These are phyloP conservation scores for Nibea coibor DNA, from an alignment of 2,113 vertebrate genomes.

Conservation along the genomic window DNA sequence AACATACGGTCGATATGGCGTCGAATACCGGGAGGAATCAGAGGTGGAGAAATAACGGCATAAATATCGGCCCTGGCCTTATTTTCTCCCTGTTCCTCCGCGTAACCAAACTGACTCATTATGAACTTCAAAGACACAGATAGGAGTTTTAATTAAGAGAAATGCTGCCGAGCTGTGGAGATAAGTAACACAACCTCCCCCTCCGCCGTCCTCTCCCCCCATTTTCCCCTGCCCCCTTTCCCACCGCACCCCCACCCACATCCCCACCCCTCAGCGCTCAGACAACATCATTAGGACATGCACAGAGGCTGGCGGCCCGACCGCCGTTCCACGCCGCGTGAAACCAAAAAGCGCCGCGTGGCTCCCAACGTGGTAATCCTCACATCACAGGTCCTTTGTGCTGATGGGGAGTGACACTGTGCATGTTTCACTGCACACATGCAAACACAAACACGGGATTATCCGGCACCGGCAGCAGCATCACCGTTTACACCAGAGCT, in stretches of 20 bases:
- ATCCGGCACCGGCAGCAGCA: conserved; percentile 43
- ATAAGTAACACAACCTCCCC: conserved; percentile 76
- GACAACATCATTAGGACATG: conserved; percentile 81
- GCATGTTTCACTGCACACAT: conserved; percentile 60
- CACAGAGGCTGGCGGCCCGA: conserved; percentile 60
- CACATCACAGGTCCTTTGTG: conserved; percentile 71
- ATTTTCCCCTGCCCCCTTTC: neutral
- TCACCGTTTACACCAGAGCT: neutral
- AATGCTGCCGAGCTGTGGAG: conserved; percentile 79
- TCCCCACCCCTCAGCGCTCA: conserved; percentile 69
- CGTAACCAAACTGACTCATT: conserved; percentile 85
- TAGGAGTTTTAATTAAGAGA: conserved; percentile 89
- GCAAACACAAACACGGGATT: conserved; percentile 69
- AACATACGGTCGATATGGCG: conserved; percentile 46
- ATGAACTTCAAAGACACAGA: conserved; percentile 88
- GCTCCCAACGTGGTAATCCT: conserved; percentile 67
- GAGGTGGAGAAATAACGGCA: conserved; percentile 71
- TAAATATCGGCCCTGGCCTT: conserved; percentile 75
- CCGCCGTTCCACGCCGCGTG: conserved; percentile 49
- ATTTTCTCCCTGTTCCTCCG: conserved; percentile 70
- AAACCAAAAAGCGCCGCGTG: conserved; percentile 56
- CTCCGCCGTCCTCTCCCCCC: neutral
- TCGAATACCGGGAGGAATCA: conserved; percentile 67
- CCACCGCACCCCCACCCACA: conserved; percentile 26
- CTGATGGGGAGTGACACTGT: conserved; percentile 68